phyloP scores from a whole-genome alignment of 2,797 vertebrate genomes.

The Harpagifer antarcticus region DNA sequence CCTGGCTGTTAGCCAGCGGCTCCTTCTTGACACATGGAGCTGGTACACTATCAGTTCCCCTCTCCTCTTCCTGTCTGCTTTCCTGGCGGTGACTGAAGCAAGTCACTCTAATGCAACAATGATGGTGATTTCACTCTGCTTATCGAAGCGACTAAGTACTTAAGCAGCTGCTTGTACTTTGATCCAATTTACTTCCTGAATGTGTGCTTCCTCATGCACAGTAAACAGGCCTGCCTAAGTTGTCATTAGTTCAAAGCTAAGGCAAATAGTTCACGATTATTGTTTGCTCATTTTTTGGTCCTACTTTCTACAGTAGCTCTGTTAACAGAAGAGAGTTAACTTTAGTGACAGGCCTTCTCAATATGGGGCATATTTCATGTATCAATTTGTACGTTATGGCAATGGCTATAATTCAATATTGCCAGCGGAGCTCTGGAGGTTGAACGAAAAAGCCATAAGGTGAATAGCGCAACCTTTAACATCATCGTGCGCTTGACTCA shows the following conservation, averaged over 20 bases:
- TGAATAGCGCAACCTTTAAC: constrained; percentile 85
- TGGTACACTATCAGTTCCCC: constrained; percentile 82
- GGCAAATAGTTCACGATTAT: constrained; percentile 84
- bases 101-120: constrained; percentile 86
- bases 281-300: constrained; percentile 71
- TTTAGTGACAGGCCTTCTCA: constrained; percentile 58
- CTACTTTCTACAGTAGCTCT: constrained; percentile 54
- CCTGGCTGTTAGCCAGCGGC: constrained; percentile 84
- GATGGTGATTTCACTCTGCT: constrained; percentile 86
- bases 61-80: constrained; percentile 86
- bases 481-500: constrained; percentile 83
- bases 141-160: constrained; percentile 87
- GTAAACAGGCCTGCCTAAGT: constrained; percentile 85
- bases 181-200: constrained; percentile 88
- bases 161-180: constrained; percentile 85
- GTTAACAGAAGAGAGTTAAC: constrained; percentile 66
- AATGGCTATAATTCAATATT: constrained; percentile 74
- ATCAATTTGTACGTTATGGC: constrained; percentile 67
- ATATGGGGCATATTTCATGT: constrained; percentile 67
- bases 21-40: constrained; percentile 86
- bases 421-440: constrained; percentile 67
- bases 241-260: constrained; percentile 80
- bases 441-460: constrained; percentile 78
- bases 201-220: constrained; percentile 83
- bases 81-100: constrained; percentile 84